Conservation (phyloP, 2,113 vertebrate genomes). For the Perca fluviatilis region DNA sequence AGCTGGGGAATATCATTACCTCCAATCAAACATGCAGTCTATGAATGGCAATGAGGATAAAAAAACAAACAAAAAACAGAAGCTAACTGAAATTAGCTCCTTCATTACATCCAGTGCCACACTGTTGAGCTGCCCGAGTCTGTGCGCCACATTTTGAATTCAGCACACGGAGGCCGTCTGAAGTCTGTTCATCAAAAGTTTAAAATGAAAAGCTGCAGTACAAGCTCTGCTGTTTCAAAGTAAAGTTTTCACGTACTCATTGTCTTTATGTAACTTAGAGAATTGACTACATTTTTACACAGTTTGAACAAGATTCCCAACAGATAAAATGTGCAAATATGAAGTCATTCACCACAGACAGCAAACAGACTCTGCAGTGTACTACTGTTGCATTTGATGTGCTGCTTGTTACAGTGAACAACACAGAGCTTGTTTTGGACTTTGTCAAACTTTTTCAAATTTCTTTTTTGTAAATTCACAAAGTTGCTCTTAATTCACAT, state of each 20-base stretch:
- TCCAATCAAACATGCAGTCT: conserved; percentile 67
- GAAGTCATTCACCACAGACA: conserved; percentile 19
- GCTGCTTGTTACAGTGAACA: conserved; percentile 44
- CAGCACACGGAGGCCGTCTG: conserved; percentile 27
- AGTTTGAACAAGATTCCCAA: conserved; percentile 23
- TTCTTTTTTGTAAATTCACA: conserved; percentile 45
- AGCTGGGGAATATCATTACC: conserved; percentile 72
- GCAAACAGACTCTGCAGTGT: conserved; percentile 37
- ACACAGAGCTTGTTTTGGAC: conserved; percentile 30
- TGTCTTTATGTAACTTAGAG: conserved; percentile 2
- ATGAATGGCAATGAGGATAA: conserved; percentile 73
- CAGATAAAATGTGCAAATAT: conserved; percentile 38
- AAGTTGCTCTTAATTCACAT: conserved; percentile 32
- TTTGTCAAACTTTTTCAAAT: conserved; percentile 12
- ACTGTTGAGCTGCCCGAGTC: conserved; percentile 4
- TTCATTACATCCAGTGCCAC: conserved; percentile 33
- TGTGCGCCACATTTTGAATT: conserved; percentile 31
- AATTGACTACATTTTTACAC: conserved; percentile 22
- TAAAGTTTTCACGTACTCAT: conserved; percentile 27
- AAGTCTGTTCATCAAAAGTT: conserved; percentile 60
- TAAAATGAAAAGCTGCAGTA: conserved; percentile 35
- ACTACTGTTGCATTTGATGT: conserved; percentile 40
- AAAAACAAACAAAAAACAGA: conserved; percentile 15
- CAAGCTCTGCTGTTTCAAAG: conserved; percentile 20
- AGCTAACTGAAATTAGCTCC: conserved; percentile 63